These are phyloP conservation scores for Zosterops hypoxanthus DNA, from an alignment of 2,113 vertebrate species.

Conservation along the genomic window DNA sequence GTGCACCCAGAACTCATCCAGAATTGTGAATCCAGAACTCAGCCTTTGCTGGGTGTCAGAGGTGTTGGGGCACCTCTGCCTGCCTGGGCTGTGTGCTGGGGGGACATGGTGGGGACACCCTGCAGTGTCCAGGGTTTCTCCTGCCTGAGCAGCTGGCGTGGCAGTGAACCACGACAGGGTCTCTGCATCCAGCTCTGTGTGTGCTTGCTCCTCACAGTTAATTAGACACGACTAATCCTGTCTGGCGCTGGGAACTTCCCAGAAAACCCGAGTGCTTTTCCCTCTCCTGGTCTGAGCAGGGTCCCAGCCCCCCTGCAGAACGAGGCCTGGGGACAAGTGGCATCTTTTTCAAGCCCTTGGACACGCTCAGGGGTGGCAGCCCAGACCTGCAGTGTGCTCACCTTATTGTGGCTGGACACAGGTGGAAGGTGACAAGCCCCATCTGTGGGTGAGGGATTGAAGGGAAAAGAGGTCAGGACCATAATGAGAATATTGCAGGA, in stretches of 20 bases:
- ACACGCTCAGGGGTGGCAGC: accelerated
- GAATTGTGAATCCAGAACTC: too few relatives aligned
- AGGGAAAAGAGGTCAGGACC: background rate
- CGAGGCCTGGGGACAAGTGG: background rate
- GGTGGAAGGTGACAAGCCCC: background rate
- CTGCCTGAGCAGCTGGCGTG: background rate
- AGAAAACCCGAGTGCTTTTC: background rate
- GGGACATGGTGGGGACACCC: accelerated
- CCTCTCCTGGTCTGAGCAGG: background rate
- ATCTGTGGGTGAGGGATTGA: accelerated
- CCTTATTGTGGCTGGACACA: background rate
- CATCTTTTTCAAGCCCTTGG: background rate
- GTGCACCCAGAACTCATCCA: background rate
- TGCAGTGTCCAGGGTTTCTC: background rate
- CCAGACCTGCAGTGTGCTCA: accelerated
- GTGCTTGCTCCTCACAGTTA: background rate
- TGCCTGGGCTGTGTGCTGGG: too few relatives aligned
- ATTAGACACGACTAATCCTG: background rate
- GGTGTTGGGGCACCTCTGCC: too few relatives aligned
- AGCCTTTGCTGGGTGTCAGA: accelerated
- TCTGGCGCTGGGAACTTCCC: background rate
- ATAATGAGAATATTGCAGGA: accelerated
- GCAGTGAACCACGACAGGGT: background rate
- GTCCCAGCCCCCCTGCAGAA: background rate
- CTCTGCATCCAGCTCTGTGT: background rate